Evolutionary conservation across 2,888 invertebrate species (phyloP), one percentile per base, ranked within the genome.

Genomic region (Chironomus riparius): DNA sequence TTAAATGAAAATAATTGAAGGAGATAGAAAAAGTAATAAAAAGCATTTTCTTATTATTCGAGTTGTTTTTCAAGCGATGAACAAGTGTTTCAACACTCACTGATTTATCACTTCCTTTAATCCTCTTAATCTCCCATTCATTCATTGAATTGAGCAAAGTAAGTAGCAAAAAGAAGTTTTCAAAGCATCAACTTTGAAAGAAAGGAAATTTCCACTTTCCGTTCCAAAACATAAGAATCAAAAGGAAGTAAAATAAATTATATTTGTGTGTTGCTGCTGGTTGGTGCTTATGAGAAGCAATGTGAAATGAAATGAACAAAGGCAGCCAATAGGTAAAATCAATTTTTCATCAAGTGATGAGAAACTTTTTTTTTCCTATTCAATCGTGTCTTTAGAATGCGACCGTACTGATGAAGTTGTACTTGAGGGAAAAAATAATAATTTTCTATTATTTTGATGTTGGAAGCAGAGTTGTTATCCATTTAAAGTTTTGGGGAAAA

Each of bases 91-190:
- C 74, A 65, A 74, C 74, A 74, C 68, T 73, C 73, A 47, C 73
- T 73, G 65, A 73, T 73, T 73, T 73, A 73, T 73, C 73, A 73
- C 73, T 73, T 73, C 73, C 73, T 74, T 65, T 74, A 74, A 74
- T 68, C 73, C 68, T 74, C 74, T 74, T 68, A 74, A 74, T 68
- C 74, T 74, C 7, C 56, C 72, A 61, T 62, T 62, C 72, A 72
- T 61, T 47, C 15, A 56, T 56, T 56, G 15, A 15, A 4, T 18
- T 15, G 56, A n/a, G 7, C 15, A n/a, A 28, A 56, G n/a, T 56
- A 18, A 56, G 56, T 18, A 56, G 56, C 18, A 18, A 56, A 50
- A 15, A 18, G 18, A 56, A 15, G 56, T 38, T 38, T 50, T 56
- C n/a, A 62, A 48, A 22, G 13, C n/a, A 12, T 10, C 50, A 18